Conservation (phyloP, 2,113 vertebrate species). For the Rostratula benghalensis region DNA sequence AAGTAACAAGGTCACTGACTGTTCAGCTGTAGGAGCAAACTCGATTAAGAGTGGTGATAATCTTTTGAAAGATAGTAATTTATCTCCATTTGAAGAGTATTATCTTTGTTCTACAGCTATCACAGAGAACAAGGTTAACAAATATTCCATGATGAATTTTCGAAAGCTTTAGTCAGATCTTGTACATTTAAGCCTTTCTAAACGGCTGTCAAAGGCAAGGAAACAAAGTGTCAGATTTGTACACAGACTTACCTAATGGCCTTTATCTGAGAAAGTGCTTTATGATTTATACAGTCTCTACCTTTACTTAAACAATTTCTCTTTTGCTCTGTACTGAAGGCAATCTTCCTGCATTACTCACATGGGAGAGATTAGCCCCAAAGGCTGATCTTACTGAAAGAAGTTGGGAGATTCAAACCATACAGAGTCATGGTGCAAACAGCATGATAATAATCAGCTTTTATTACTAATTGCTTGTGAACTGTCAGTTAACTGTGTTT, state of each 20-base stretch:
- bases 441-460: not conserved
- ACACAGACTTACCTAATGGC: conserved; percentile 64
- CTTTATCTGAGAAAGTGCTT: conserved; percentile 71
- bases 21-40: conserved; percentile 75
- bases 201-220: conserved; percentile 61
- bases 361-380: conserved; percentile 48
- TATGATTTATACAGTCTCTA: conserved; percentile 67
- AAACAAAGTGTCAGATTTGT: conserved; percentile 72
- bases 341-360: conserved; percentile 61
- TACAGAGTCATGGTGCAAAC: conserved; percentile 3
- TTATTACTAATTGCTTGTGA: conserved; percentile 17
- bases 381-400: conserved; percentile 44
- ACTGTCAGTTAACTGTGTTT: not conserved
- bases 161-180: conserved; percentile 76
- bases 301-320: conserved; percentile 70
- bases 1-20: conserved; percentile 76
- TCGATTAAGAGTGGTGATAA: conserved; percentile 78
- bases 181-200: conserved; percentile 65
- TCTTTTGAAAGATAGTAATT: conserved; percentile 81
- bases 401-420: conserved; percentile 39
- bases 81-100: conserved; percentile 80
- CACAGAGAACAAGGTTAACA: conserved; percentile 76
- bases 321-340: conserved; percentile 45
- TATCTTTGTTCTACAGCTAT: conserved; percentile 76
- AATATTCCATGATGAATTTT: conserved; percentile 77